Evolutionary conservation across 2,797 vertebrate species (phyloP).

Genomic region (Parambassis ranga): DNA sequence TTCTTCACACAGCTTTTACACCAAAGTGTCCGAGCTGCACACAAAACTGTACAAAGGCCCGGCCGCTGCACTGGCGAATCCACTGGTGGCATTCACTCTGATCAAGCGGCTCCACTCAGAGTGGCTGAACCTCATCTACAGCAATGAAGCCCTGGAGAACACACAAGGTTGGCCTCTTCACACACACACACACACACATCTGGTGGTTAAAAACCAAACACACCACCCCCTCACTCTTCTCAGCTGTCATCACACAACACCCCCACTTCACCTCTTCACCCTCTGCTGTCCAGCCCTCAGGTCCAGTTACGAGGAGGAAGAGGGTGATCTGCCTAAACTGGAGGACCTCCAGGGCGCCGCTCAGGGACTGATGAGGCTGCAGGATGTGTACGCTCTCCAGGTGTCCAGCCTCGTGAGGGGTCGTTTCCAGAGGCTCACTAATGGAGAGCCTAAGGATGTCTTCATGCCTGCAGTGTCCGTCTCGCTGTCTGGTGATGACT

Average conservation of each 20-base stretch:
- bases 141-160: slow-evolving; percentile 83
- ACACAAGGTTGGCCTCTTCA: slow-evolving; percentile 77
- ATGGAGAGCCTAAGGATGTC: slow-evolving; percentile 68
- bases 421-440: slow-evolving; percentile 78
- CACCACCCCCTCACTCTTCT: neutral
- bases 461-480: slow-evolving; percentile 76
- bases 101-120: slow-evolving; percentile 92
- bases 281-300: slow-evolving; percentile 81
- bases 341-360: slow-evolving; percentile 92
- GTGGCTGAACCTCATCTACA: slow-evolving; percentile 89
- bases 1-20: slow-evolving; percentile 84
- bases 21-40: slow-evolving; percentile 86
- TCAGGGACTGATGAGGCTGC: slow-evolving; percentile 88
- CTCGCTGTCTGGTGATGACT: slow-evolving; percentile 89
- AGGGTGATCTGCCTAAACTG: slow-evolving; percentile 80
- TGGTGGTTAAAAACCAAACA: slow-evolving; percentile 40
- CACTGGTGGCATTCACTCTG: slow-evolving; percentile 88
- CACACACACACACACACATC: slow-evolving; percentile 41
- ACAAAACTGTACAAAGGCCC: slow-evolving; percentile 68
- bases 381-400: slow-evolving; percentile 89
- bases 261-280: slow-evolving; percentile 33
- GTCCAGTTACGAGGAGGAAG: slow-evolving; percentile 78
- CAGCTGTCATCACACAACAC: slow-evolving; percentile 26
- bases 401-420: slow-evolving; percentile 85
- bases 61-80: slow-evolving; percentile 80